A percentile compares a stretch with the other conserved stretches of the same genome.
phyloP scores from a whole-genome alignment of 1,140 invertebrate species.

The Lepidurus packardi region DNA sequence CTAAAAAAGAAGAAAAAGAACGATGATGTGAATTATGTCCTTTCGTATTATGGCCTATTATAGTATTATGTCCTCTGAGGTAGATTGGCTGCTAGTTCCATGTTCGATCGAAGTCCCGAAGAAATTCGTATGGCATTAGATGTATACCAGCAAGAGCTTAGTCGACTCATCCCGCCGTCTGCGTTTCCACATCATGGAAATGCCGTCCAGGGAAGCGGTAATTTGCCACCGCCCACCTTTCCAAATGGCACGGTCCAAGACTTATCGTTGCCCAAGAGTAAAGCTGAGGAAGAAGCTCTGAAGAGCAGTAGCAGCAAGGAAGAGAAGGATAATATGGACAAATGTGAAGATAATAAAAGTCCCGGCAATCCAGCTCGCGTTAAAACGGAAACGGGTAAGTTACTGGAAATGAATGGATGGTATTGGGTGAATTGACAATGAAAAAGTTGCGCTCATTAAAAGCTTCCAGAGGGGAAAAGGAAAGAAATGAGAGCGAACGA shows the following conservation, averaged over 20 bases:
- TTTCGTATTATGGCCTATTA: too few species aligned
- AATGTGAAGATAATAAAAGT: not conserved
- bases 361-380: constrained; percentile 16
- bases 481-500: not conserved
- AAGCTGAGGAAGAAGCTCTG: constrained; percentile 32
- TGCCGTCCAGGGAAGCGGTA: constrained; percentile 37
- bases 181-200: constrained; percentile 36
- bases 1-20: not conserved
- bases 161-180: constrained; percentile 59
- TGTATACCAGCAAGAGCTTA: constrained; percentile 84
- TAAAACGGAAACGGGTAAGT: constrained; percentile 21
- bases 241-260: constrained; percentile 68
- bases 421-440: not conserved
- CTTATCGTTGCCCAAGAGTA: constrained; percentile 61
- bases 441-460: not conserved
- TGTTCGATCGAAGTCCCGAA: constrained; percentile 69
- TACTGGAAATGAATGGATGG: not conserved
- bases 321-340: constrained; percentile 21
- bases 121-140: constrained; percentile 82
- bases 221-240: constrained; percentile 32
- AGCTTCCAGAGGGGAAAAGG: not conserved
- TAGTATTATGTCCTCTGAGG: too few species aligned
- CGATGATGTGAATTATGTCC: too few species aligned
- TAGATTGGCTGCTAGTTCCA: constrained; percentile 48
- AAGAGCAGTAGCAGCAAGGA: constrained; percentile 12